Base-by-base conservation (phyloP, 37 sponge, comb jelly and placozoan genomes). In the Oopsacas minuta region DNA sequence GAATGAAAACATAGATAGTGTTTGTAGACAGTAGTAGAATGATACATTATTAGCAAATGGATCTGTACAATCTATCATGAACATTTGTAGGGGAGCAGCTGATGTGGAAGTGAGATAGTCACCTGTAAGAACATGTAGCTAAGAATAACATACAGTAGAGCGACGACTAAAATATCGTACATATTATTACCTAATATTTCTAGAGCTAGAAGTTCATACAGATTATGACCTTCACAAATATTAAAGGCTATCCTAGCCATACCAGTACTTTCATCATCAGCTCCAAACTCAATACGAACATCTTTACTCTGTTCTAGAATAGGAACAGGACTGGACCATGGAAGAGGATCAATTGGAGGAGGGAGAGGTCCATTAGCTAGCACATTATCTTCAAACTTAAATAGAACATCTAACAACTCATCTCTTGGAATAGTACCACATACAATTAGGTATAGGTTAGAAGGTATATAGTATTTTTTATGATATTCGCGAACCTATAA, bases 31-130 rank as follows among this genome's bases (percentile, higher is more conserved):
- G 75, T 5, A 25, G 51, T 3, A 23, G 39, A 28, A 84, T 0
- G 69, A 83, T 7, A 87, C 81, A 23, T 37, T 37, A 35, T 86
- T 89, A 52, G 91, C 91, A 83, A 83, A 92, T 5, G 97, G 97
- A 1, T 90, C 90, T 34, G 82, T 86, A 49, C 88, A 81, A 82
- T 96, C 88, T 0, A 97, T 92, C 84, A 97, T 81, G 0, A 86
- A 88, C 23, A 85, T 49, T 83, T 92, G 95, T 36, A 97, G 87
- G 36, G 98, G 98, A 39, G 98, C 91, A n/a, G 91, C 98, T 15
- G 98, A 85, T 32, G 93, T 92, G 52, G 90, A 88, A 32, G 89
- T 86, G 37, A 97, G 85, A 83, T 97, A 97, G 61, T 91, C 87
- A 38, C 75, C 75, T 61, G 22, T 3, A 61, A n/a, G n/a, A n/a